Percentiles rank a stretch among this genome's conserved stretches.
Evolutionary conservation across 1,140 invertebrate genomes (phyloP).

Genomic region (Hylaeus anthracinus): DNA sequence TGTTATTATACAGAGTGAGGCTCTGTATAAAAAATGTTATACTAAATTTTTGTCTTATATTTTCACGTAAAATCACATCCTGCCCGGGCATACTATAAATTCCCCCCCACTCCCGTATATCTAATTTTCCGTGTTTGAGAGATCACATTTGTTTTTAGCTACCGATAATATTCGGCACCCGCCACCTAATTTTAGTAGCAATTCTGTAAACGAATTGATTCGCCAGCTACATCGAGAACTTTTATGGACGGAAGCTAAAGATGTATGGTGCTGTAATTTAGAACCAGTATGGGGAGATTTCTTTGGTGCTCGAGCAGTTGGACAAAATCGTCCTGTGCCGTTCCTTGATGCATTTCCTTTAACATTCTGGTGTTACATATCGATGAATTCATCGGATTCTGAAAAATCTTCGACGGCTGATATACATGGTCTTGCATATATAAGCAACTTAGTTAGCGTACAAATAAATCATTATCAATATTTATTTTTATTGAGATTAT

Average conservation of each 20-base stretch:
- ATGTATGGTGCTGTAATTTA: slow-evolving; percentile 93
- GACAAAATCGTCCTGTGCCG: slow-evolving; percentile 88
- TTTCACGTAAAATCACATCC: no score
- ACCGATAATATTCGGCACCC: slow-evolving; percentile 80
- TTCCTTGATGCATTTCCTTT: slow-evolving; percentile 95
- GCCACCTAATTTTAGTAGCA: slow-evolving; percentile 74
- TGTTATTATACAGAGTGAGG: not conserved
- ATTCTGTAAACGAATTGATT: slow-evolving; percentile 78
- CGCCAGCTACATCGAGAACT: slow-evolving; percentile 83
- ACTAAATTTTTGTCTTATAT: no score
- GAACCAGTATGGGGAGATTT: slow-evolving; percentile 97
- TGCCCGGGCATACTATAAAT: no score
- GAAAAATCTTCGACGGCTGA: slow-evolving; percentile 76
- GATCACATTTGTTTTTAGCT: slow-evolving; percentile 72
- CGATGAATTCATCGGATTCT: slow-evolving; percentile 64
- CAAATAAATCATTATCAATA: slow-evolving; percentile 97
- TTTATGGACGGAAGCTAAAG: slow-evolving; percentile 90
- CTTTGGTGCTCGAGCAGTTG: slow-evolving; percentile 88
- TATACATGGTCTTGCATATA: slow-evolving; percentile 87
- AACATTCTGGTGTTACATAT: slow-evolving; percentile 88
- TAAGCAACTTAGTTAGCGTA: slow-evolving; percentile 89
- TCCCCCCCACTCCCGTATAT: not conserved
- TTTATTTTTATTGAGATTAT: slow-evolving; percentile 91
- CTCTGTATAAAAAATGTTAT: no score
- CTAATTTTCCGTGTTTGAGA: slow-evolving; percentile 63